These are phyloP conservation scores for Campopleginae sp. DNA, from an alignment of 2,888 invertebrate genomes.

Conservation along the genomic window DNA sequence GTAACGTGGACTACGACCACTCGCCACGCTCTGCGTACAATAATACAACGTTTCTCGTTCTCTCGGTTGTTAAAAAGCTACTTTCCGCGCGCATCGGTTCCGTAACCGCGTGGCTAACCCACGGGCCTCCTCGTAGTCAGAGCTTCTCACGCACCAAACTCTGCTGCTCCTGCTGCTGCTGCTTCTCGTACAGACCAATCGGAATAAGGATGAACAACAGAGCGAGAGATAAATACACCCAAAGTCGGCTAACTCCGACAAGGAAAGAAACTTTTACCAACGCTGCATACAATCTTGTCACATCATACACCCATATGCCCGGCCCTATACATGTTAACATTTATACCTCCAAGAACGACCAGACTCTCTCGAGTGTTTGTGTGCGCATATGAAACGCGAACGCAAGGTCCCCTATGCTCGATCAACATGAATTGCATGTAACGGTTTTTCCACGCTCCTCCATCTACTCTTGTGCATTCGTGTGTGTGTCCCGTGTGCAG, in stretches of 20 bases:
- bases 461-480: slow-evolving; percentile 45
- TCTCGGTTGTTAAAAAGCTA: slow-evolving; percentile 62
- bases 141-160: slow-evolving; percentile 66
- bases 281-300: slow-evolving; percentile 47
- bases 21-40: slow-evolving; percentile 61
- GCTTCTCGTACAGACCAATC: slow-evolving; percentile 61
- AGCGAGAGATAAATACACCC: slow-evolving; percentile 43
- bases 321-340: neutral
- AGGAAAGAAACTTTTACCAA: slow-evolving; percentile 35
- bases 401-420: slow-evolving; percentile 57
- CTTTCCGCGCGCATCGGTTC: slow-evolving; percentile 63
- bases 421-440: slow-evolving; percentile 65
- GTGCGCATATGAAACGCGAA: slow-evolving; percentile 54
- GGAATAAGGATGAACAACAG: slow-evolving; percentile 60
- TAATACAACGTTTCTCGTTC: slow-evolving; percentile 62
- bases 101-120: slow-evolving; percentile 68
- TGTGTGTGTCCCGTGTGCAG: slow-evolving; percentile 6
- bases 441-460: slow-evolving; percentile 62
- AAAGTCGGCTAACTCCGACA: slow-evolving; percentile 25
- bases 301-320: slow-evolving; percentile 13
- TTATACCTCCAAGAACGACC: neutral
- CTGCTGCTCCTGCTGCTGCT: no score
- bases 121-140: slow-evolving; percentile 39
- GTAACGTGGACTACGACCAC: slow-evolving; percentile 50
- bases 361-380: no score